Conservation (phyloP, 2,888 invertebrate species). For the Poecilobothrus nobilitatus region DNA sequence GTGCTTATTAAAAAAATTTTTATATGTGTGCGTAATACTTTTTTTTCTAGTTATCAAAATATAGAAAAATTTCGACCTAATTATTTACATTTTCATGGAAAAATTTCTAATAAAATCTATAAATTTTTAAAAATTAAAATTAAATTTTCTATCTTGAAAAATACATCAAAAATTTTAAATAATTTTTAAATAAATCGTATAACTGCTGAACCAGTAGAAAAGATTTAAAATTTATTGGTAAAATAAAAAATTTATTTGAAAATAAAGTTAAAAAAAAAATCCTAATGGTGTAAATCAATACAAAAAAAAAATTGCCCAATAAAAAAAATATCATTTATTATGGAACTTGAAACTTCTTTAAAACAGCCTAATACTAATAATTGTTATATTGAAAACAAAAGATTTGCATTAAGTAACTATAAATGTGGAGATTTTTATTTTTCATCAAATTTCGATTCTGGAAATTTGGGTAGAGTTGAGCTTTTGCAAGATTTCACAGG, state of each 20-base stretch:
- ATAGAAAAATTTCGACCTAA: neutral
- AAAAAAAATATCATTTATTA: neutral
- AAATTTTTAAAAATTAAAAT: neutral
- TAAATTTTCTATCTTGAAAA: neutral
- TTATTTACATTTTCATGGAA: neutral
- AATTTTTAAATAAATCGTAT: neutral
- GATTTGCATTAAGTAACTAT: slow-evolving; percentile 36
- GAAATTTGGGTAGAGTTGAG: slow-evolving; percentile 77
- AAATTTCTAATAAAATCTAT: neutral
- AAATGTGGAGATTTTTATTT: slow-evolving; percentile 69
- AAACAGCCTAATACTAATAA: neutral
- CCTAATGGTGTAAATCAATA: slow-evolving; percentile 1
- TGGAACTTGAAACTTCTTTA: neutral
- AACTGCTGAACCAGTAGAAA: neutral
- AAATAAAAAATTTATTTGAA: neutral
- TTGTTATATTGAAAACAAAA: neutral
- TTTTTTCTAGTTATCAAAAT: too few species aligned
- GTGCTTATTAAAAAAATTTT: too few species aligned
- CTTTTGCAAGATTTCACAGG: slow-evolving; percentile 54
- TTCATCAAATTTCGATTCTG: slow-evolving; percentile 83
- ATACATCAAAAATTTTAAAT: neutral
- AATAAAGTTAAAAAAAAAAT: neutral
- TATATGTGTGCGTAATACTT: too few species aligned
- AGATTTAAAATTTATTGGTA: neutral
- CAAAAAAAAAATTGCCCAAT: neutral